Conservation (phyloP, 2,113 vertebrate species). For the Albula goreensis region DNA sequence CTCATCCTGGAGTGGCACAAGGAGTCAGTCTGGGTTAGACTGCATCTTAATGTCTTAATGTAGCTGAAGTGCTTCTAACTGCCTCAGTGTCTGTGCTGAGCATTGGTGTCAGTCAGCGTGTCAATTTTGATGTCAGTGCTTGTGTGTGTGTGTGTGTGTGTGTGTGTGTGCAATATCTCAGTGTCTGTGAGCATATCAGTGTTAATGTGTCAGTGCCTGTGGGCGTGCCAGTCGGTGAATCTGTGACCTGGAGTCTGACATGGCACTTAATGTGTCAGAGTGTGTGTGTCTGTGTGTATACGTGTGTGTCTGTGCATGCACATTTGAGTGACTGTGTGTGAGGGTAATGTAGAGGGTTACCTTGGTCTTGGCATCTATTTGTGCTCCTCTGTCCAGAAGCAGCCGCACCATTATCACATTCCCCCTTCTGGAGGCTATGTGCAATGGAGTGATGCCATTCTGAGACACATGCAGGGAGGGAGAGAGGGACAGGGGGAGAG, state of each 20-base stretch:
- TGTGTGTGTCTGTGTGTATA: too few relatives aligned
- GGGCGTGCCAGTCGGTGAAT: neutral
- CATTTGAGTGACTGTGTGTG: neutral
- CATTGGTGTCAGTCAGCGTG: neutral
- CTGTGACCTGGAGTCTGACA: neutral
- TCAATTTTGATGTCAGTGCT: neutral
- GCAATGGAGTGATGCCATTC: conserved; percentile 96
- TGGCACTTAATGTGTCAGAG: neutral
- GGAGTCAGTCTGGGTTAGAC: neutral
- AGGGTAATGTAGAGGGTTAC: conserved; percentile 55
- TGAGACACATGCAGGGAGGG: conserved; percentile 42
- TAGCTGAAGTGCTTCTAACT: neutral
- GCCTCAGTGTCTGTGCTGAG: neutral
- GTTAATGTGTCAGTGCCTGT: neutral
- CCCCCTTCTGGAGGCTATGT: conserved; percentile 91
- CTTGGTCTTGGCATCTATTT: conserved; percentile 95
- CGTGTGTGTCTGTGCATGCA: too few relatives aligned
- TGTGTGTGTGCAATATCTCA: neutral
- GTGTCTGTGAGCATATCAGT: neutral
- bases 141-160: neutral
- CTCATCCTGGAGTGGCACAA: conserved; percentile 78
- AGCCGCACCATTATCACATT: conserved; percentile 97
- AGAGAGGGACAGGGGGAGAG: neutral
- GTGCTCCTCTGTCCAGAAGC: conserved; percentile 90
- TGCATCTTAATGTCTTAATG: neutral